Percentiles rank a stretch among this genome's conserved stretches.
Evolutionary conservation across 1,140 invertebrate species (phyloP).

Genomic region (Leptinotarsa defecta): DNA sequence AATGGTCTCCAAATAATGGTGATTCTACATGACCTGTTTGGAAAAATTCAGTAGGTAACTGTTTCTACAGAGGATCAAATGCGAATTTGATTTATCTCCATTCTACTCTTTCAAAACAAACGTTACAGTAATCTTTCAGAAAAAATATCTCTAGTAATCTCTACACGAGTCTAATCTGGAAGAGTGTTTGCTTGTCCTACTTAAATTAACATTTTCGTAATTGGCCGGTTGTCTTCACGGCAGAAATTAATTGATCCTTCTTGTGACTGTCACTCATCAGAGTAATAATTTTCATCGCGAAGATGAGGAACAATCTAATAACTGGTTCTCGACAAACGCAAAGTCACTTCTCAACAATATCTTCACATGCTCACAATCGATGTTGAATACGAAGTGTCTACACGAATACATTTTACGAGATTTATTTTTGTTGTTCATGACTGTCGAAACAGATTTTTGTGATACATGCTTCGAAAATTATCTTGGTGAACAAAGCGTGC

Average conservation of each 20-base stretch:
- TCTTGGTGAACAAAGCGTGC: constrained; percentile 16
- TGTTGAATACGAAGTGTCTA: constrained; percentile 20
- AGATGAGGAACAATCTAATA: constrained; percentile 14
- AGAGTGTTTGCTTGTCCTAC: not conserved
- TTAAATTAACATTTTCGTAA: not conserved
- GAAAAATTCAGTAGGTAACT: too few species aligned
- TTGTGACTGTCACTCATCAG: not conserved
- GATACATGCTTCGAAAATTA: constrained; percentile 18
- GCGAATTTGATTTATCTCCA: too few species aligned
- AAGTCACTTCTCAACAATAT: constrained; percentile 17
- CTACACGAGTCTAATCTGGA: too few species aligned
- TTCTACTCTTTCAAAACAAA: too few species aligned
- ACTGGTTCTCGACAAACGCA: constrained; percentile 20
- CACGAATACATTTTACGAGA: constrained; percentile 23
- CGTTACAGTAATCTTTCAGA: too few species aligned
- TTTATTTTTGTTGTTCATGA: constrained; percentile 23
- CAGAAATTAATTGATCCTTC: too few species aligned
- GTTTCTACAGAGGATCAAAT: too few species aligned
- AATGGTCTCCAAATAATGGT: too few species aligned
- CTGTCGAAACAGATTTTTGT: constrained; percentile 24
- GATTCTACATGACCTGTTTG: too few species aligned
- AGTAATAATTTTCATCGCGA: constrained; percentile 20
- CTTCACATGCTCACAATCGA: constrained; percentile 11
- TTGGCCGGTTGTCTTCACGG: not conserved
- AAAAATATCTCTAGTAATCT: too few species aligned